Conservation (phyloP, 2,888 invertebrate species). For the Pimpla rufipes region DNA sequence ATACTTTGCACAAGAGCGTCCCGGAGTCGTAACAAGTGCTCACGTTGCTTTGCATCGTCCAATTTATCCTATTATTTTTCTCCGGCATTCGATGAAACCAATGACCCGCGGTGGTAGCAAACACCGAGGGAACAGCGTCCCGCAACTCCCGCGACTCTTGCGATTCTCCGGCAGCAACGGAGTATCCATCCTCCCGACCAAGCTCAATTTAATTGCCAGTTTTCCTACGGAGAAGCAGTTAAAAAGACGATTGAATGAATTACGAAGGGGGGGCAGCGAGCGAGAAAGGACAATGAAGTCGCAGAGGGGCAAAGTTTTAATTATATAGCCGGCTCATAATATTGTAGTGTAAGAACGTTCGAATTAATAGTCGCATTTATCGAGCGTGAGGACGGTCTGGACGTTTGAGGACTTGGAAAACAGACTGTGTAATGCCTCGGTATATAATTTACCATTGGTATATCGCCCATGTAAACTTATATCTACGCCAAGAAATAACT, state of each 20-base stretch:
- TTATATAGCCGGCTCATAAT: conserved; percentile 10
- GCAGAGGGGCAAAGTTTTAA: conserved; percentile 22
- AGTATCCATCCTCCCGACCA: conserved; percentile 1
- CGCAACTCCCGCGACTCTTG: neutral
- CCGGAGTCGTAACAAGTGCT: no score
- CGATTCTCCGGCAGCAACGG: neutral
- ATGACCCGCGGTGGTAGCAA: neutral
- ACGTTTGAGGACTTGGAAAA: conserved; percentile 1
- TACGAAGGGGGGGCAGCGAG: neutral
- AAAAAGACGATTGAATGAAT: conserved; percentile 3
- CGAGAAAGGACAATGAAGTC: conserved; percentile 3
- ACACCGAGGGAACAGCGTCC: neutral
- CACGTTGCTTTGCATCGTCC: no score
- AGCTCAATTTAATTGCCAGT: conserved; percentile 20
- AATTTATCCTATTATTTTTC: no score
- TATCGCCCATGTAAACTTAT: neutral
- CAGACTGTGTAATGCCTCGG: neutral
- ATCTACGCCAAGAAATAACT: conserved; percentile 33
- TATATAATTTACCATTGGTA: neutral
- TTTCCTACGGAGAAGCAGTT: conserved; percentile 5
- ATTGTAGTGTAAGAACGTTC: neutral
- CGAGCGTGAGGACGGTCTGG: neutral
- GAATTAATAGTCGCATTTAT: conserved; percentile 15
- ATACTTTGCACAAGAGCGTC: no score
- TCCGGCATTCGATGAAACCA: no score